phyloP scores from a whole-genome alignment of 2,888 invertebrate species.

The Acrobasis repandana region DNA sequence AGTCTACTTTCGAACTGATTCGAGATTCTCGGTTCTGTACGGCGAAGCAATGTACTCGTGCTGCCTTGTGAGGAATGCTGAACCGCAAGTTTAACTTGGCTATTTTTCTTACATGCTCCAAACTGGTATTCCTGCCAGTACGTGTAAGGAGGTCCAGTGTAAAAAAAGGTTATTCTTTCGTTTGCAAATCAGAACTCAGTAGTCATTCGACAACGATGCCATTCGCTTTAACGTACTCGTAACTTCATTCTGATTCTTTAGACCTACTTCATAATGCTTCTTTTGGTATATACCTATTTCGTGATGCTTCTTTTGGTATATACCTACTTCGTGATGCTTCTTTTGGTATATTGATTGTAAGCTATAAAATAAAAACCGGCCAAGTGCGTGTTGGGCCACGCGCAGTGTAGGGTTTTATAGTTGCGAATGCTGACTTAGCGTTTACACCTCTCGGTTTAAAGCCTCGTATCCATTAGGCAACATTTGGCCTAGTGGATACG shows the following conservation, averaged over 20 bases:
- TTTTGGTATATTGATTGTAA: slow-evolving; percentile 1
- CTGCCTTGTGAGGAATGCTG: slow-evolving; percentile 71
- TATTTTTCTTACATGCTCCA: slow-evolving; percentile 56
- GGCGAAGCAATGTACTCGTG: slow-evolving; percentile 43
- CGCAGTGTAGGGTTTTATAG: too few relatives aligned
- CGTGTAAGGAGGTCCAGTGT: background rate
- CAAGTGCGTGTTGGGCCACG: too few relatives aligned
- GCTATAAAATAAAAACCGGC: too few relatives aligned
- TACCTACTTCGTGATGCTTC: slow-evolving; percentile 30
- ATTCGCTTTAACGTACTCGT: slow-evolving; percentile 25
- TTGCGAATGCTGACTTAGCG: too few relatives aligned
- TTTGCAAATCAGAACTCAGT: slow-evolving; percentile 11
- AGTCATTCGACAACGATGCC: background rate
- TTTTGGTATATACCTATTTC: slow-evolving; percentile 30
- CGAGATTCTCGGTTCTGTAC: slow-evolving; percentile 41
- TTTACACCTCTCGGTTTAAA: too few relatives aligned
- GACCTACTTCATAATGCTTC: slow-evolving; percentile 31
- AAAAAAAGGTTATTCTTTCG: slow-evolving; percentile 24
- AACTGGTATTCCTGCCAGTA: slow-evolving; percentile 17
- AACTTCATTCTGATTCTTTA: slow-evolving; percentile 32
- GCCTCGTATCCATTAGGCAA: too few relatives aligned
- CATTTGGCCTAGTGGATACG: too few relatives aligned
- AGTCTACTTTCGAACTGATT: slow-evolving; percentile 77
- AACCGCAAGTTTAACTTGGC: slow-evolving; percentile 58
- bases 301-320: too few relatives aligned